Conservation (phyloP, 2,888 invertebrate species). For the Thyatira batis region DNA sequence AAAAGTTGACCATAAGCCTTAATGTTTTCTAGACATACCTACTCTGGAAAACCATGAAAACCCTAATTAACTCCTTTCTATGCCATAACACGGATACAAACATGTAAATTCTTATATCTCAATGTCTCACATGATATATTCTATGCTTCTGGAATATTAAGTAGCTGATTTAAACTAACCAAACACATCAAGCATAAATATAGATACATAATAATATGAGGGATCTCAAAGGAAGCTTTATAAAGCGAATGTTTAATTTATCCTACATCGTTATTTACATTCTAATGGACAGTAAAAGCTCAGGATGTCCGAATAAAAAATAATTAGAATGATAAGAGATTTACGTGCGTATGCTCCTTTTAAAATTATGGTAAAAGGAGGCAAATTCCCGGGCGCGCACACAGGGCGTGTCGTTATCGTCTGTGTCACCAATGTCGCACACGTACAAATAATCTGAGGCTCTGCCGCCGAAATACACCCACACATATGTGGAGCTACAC, state of each 20-base stretch:
- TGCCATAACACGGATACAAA: slow-evolving; percentile 33
- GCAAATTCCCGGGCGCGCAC: slow-evolving; percentile 36
- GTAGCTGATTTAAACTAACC: slow-evolving; percentile 25
- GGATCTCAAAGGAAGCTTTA: neutral
- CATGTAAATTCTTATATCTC: slow-evolving; percentile 29
- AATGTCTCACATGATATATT: slow-evolving; percentile 33
- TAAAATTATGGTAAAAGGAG: slow-evolving; percentile 50
- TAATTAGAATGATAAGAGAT: slow-evolving; percentile 34
- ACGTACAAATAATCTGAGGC: slow-evolving; percentile 40
- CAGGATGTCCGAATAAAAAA: slow-evolving; percentile 25
- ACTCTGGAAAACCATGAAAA: slow-evolving; percentile 19
- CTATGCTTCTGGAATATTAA: slow-evolving; percentile 38
- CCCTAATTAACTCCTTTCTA: slow-evolving; percentile 35
- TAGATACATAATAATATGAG: neutral
- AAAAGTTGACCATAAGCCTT: neutral
- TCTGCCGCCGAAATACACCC: slow-evolving; percentile 63
- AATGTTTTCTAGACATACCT: neutral
- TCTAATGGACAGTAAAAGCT: slow-evolving; percentile 22
- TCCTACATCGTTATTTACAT: slow-evolving; percentile 17
- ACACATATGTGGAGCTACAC: slow-evolving; percentile 53
- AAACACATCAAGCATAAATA: slow-evolving; percentile 9
- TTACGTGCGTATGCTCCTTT: slow-evolving; percentile 25
- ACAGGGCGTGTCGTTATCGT: slow-evolving; percentile 37
- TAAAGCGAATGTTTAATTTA: neutral
- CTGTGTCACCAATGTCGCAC: slow-evolving; percentile 46